Evolutionary conservation across 1,140 invertebrate species (phyloP).

Genomic region (Trichonephila clavipes): DNA sequence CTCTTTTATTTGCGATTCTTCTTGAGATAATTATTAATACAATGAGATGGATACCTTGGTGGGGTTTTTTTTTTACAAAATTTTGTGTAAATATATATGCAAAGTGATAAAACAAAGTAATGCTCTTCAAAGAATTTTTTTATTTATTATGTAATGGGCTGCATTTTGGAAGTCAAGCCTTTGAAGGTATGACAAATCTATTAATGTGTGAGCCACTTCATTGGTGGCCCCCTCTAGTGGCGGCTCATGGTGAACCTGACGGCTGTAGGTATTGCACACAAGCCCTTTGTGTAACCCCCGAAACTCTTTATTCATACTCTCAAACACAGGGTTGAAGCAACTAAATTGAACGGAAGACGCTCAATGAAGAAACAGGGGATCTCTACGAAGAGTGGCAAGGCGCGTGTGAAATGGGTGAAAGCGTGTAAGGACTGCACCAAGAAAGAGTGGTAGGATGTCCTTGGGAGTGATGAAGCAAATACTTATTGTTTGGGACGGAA

Average conservation of each 20-base stretch:
- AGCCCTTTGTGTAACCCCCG: background rate
- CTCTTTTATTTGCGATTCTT: no score
- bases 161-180: no score
- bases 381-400: background rate
- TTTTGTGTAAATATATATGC: no score
- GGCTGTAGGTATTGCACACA: background rate
- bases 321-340: background rate
- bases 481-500: background rate
- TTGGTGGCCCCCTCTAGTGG: no score
- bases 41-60: no score
- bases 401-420: background rate
- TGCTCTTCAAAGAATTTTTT: no score
- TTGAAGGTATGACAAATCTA: no score
- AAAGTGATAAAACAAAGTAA: no score
- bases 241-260: background rate
- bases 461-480: background rate
- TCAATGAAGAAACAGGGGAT: background rate
- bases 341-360: background rate
- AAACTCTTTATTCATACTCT: background rate
- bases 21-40: no score
- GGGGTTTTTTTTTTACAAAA: no score
- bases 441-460: background rate
- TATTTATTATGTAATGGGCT: no score
- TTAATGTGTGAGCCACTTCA: no score
- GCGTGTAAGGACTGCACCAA: background rate